Evolutionary conservation across 2,113 vertebrate species (phyloP), one percentile per base, ranked within the genome.

Genomic region (Nerophis lumbriciformis): DNA sequence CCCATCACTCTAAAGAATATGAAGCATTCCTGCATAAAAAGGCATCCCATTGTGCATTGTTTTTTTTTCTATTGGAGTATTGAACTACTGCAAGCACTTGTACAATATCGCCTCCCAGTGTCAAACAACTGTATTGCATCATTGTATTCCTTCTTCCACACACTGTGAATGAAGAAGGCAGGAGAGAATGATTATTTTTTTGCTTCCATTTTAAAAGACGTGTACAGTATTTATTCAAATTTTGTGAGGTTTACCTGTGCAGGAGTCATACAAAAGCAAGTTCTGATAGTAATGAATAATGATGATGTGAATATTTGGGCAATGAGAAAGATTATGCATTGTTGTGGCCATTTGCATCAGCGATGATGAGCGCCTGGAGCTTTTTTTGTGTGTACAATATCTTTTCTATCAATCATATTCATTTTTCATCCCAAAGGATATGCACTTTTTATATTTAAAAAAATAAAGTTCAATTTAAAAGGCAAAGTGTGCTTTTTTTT

Each of bases 211-310:
- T 75, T 65, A 62, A 45, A 73, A 68, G 64, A 87, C 37, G 74
- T 89, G 87, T 89, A 89, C 79, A 90, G 85, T 88, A 90, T 90
- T 90, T 89, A 88, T 88, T 90, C 86, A 81, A 82, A 79, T 86
- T 78, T 77, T 78, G 59, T 70, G 76, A 72, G 65, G 66, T 60
- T 74, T 86, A 75, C 85, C 84, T 74, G 63, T 68, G 68, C 61
- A 62, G 64, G 57, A 63, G 67, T 59, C 62, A 64, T 56, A 48
- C 16, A 56, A 21, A 61, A 69, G 37, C 48, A 68, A 69, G 54
- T 66, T 79, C 63, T 70, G 50, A 70, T 67, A 69, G 75, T 53
- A 37, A 38, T 37, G 28, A 39, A 45, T 45, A 11, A 45, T 45
- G 11, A 45, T 55, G 36, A 57, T 84, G 72, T 81, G 73, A 61